A percentile compares a stretch with the other conserved stretches of the same genome.
phyloP scores from a whole-genome alignment of 92 coral and sea anemone species.

The Umimayanthus kanabou region DNA sequence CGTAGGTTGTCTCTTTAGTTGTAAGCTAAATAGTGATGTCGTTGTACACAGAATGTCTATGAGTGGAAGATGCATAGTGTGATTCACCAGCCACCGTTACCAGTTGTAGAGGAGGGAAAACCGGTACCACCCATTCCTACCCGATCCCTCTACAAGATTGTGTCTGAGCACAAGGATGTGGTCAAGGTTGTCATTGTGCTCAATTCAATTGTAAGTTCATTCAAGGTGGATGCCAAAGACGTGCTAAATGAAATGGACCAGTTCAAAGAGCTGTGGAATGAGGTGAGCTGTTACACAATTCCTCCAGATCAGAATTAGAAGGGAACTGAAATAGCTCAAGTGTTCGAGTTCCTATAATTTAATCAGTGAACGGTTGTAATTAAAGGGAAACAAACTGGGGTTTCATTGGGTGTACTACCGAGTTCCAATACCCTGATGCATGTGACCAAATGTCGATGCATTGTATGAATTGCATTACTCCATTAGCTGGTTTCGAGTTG shows the following conservation, averaged over 20 bases:
- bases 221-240: constrained; percentile 89
- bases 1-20: too few species aligned
- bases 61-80: constrained; percentile 92
- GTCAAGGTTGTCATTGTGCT: constrained; percentile 90
- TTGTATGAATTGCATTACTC: too few species aligned
- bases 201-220: constrained; percentile 92
- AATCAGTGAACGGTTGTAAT: too few species aligned
- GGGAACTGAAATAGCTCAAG: background rate
- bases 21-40: too few species aligned
- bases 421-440: background rate
- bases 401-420: too few species aligned
- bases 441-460: too few species aligned
- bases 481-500: background rate
- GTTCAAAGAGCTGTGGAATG: constrained; percentile 96
- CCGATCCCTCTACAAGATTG: constrained; percentile 89
- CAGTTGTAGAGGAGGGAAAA: constrained; percentile 98
- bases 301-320: too few species aligned
- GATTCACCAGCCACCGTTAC: constrained; percentile 93
- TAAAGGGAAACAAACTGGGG: too few species aligned
- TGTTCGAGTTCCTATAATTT: background rate
- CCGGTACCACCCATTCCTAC: constrained; percentile 90
- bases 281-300: constrained; percentile 51
- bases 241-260: constrained; percentile 89
- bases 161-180: constrained; percentile 97
- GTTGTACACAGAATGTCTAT: constrained; percentile 61